Conservation (phyloP, 1,140 invertebrate species). For the Hormaphis cornu region DNA sequence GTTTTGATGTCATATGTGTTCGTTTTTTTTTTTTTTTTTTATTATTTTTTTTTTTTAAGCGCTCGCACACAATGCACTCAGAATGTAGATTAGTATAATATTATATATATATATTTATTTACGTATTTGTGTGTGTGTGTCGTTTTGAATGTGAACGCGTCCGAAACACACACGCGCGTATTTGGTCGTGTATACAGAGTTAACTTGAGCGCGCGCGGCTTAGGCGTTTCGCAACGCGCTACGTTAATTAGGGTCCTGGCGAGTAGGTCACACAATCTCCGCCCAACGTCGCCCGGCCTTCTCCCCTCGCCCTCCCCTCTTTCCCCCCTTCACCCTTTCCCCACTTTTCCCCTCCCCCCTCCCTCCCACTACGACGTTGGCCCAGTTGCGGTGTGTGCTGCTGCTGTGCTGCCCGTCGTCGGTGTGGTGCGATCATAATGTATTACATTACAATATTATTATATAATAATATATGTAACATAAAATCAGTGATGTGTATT, state of each 20-base stretch:
- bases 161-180: neutral
- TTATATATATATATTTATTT: neutral
- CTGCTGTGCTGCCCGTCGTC: too few species aligned
- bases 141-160: too few species aligned
- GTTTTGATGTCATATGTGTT: neutral
- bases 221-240: slow-evolving; percentile 30
- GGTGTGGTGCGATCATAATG: too few species aligned
- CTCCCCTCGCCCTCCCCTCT: neutral
- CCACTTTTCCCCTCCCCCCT: too few species aligned
- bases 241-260: slow-evolving; percentile 31
- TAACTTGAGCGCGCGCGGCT: neutral
- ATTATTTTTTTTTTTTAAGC: neutral
- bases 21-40: neutral
- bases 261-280: slow-evolving; percentile 32
- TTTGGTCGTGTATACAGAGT: neutral
- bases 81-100: slow-evolving; percentile 28
- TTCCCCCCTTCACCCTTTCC: neutral
- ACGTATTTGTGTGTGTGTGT: neutral
- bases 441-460: too few species aligned
- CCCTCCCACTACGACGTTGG: too few species aligned
- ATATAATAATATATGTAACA: too few species aligned
- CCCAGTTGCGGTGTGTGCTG: too few species aligned
- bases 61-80: neutral
- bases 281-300: slow-evolving; percentile 6
- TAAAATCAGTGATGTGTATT: too few species aligned